A percentile compares a stretch with the other conserved stretches of the same genome.
phyloP scores from a whole-genome alignment of 2,113 vertebrate genomes.

The Sinocyclocheilus rhinocerous region DNA sequence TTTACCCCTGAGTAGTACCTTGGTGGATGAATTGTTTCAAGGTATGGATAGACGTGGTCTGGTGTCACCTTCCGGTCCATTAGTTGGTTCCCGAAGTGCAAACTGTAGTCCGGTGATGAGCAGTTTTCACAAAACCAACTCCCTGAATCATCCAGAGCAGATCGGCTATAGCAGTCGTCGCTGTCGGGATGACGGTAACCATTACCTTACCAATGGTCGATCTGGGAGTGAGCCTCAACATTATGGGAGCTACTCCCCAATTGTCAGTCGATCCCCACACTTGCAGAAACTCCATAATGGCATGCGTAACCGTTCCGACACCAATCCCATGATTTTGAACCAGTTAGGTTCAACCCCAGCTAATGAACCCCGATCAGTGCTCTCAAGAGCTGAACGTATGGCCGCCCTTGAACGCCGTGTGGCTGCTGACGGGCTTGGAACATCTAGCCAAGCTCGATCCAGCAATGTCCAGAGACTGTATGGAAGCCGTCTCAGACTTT shows the following conservation, averaged over 20 bases:
- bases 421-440: conserved; percentile 80
- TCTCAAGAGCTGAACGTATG: conserved; percentile 67
- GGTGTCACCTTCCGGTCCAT: conserved; percentile 69
- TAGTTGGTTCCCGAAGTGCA: conserved; percentile 76
- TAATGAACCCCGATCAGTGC: conserved; percentile 61
- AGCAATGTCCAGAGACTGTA: conserved; percentile 64
- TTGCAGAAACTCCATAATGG: conserved; percentile 55
- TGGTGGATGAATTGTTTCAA: conserved; percentile 85
- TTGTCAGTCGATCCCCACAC: conserved; percentile 69
- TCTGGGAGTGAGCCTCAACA: conserved; percentile 46
- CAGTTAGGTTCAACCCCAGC: conserved; percentile 72
- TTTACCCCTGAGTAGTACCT: conserved; percentile 84
- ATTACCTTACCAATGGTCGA: conserved; percentile 62
- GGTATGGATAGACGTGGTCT: conserved; percentile 75
- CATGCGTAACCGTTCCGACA: conserved; percentile 74
- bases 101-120: conserved; percentile 75
- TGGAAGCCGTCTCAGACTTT: no score
- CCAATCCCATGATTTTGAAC: conserved; percentile 80
- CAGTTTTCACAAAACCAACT: conserved; percentile 73
- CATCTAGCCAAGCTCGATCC: conserved; percentile 64
- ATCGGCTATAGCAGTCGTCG: conserved; percentile 75
- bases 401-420: conserved; percentile 76
- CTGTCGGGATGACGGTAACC: conserved; percentile 62
- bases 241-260: conserved; percentile 70
- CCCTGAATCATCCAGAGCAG: conserved; percentile 77